phyloP scores from a whole-genome alignment of 1,140 invertebrate genomes.

The Drosophila tropicalis region DNA sequence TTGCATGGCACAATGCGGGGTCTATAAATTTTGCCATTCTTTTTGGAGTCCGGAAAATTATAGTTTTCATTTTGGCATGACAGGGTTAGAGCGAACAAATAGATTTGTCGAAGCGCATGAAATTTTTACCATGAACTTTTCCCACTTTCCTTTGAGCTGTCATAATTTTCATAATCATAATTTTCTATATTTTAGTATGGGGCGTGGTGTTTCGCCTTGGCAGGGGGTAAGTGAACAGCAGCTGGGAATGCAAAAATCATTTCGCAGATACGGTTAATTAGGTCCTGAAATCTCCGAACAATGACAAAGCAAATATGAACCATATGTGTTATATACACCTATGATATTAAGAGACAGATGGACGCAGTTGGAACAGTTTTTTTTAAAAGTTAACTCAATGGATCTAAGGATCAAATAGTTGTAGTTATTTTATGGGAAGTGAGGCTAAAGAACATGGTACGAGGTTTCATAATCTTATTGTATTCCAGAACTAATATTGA shows the following conservation, averaged over 20 bases:
- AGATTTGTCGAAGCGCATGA: conserved; percentile 29
- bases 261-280: conserved; percentile 47
- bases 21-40: conserved; percentile 41
- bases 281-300: background rate
- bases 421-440: background rate
- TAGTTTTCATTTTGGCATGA: conserved; percentile 47
- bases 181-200: conserved; percentile 60
- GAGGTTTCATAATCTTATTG: too few species aligned
- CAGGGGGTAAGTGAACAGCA: conserved; percentile 69
- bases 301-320: background rate
- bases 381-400: background rate
- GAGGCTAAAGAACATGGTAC: background rate
- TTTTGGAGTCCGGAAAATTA: conserved; percentile 51
- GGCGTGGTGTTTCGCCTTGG: conserved; percentile 52
- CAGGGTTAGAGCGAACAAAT: conserved; percentile 25
- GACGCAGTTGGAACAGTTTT: background rate
- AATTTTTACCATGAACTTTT: background rate
- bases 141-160: conserved; percentile 46
- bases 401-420: background rate
- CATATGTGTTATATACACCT: background rate
- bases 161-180: conserved; percentile 74
- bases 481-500: too few species aligned
- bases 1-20: conserved; percentile 68
- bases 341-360: background rate
- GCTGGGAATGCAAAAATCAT: conserved; percentile 42